A percentile compares a stretch with the other conserved stretches of the same genome.
Evolutionary conservation across 2,888 invertebrate genomes (phyloP).

Genomic region (Cantharis nigra): DNA sequence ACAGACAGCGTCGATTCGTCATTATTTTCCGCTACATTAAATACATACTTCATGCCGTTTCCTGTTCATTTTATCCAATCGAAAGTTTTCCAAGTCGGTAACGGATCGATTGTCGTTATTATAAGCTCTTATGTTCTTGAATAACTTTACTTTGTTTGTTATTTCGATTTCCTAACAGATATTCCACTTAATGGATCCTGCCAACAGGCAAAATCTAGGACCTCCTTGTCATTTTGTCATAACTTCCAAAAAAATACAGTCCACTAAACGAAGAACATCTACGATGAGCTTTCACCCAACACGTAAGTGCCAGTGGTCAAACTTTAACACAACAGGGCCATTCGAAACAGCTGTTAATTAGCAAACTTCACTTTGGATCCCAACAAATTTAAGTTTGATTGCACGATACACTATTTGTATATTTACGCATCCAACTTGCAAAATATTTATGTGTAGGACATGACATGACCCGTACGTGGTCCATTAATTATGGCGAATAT

Average conservation of each 20-base stretch:
- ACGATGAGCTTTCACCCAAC: conserved; percentile 1
- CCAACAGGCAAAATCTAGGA: neutral
- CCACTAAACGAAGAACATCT: neutral
- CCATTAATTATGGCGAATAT: neutral
- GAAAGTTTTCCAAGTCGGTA: conserved; percentile 44
- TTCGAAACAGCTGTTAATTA: conserved; percentile 47
- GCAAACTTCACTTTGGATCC: conserved; percentile 28
- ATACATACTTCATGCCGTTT: conserved; percentile 58
- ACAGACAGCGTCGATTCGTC: conserved; percentile 59
- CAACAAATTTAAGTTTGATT: conserved; percentile 28
- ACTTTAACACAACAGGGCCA: conserved; percentile 28
- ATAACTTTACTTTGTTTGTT: conserved; percentile 38
- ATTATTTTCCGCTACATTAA: conserved; percentile 60
- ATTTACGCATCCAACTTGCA: neutral
- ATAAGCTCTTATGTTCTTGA: conserved; percentile 38
- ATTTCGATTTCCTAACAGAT: conserved; percentile 14
- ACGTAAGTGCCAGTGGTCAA: conserved; percentile 26
- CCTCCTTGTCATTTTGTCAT: neutral
- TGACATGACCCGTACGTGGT: neutral
- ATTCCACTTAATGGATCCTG: neutral
- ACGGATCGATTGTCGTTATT: conserved; percentile 35
- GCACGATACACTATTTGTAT: conserved; percentile 4
- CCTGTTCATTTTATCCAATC: conserved; percentile 53
- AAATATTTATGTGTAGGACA: neutral
- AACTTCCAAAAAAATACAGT: neutral